A percentile compares a stretch with the other conserved stretches of the same genome.
Conservation (phyloP, 2,888 invertebrate genomes). For the Anarsia innoxiella region DNA sequence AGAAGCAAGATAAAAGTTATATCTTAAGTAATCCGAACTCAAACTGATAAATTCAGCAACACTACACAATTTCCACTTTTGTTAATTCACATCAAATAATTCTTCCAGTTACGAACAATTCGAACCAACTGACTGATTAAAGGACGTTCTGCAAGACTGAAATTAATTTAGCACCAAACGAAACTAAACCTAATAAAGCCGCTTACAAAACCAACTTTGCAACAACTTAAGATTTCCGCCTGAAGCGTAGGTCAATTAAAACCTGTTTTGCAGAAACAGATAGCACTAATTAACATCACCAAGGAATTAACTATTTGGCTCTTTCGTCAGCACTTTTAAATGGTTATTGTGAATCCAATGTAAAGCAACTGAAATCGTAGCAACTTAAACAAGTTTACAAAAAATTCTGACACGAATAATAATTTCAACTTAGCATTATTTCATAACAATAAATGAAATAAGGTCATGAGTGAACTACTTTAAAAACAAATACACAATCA, state of each 20-base stretch:
- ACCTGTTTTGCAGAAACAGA: conserved; percentile 56
- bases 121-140: conserved; percentile 48
- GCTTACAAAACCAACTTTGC: conserved; percentile 32
- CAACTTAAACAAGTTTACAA: too few relatives aligned
- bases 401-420: too few relatives aligned
- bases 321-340: conserved; percentile 7
- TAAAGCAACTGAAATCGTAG: too few relatives aligned
- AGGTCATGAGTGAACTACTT: too few relatives aligned
- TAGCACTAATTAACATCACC: conserved; percentile 51
- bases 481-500: too few relatives aligned
- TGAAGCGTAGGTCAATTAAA: conserved; percentile 44
- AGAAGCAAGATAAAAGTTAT: too few relatives aligned
- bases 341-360: too few relatives aligned
- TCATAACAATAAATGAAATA: too few relatives aligned
- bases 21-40: too few relatives aligned
- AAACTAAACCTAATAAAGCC: conserved; percentile 34
- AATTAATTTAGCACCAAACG: conserved; percentile 27
- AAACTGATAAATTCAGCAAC: too few relatives aligned
- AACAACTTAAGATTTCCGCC: conserved; percentile 24
- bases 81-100: too few relatives aligned
- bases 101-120: conserved; percentile 42
- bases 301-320: conserved; percentile 34
- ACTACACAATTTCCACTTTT: conserved; percentile 21
- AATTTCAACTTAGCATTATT: too few relatives aligned
- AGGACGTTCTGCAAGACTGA: conserved; percentile 47